Percentiles rank a stretch among this genome's conserved stretches.
Conservation (phyloP, 2,888 invertebrate species). For the Drosophila suboccidentalis region DNA sequence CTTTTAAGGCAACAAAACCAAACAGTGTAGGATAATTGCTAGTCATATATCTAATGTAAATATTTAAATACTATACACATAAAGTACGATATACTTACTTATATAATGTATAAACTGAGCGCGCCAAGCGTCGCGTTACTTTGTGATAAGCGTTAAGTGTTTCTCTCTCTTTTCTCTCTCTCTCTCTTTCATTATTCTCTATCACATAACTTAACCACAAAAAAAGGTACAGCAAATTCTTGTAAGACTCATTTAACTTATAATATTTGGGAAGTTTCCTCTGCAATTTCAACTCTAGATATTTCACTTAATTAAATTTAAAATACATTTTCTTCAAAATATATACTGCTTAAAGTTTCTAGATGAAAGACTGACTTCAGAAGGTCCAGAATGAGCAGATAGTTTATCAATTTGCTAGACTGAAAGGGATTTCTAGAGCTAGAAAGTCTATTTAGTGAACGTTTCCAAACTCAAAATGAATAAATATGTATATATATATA, state of each 20-base stretch:
- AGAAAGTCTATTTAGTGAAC: not conserved
- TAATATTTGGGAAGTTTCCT: not conserved
- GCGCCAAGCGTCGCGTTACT: slow-evolving; percentile 74
- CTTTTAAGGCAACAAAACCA: slow-evolving; percentile 68
- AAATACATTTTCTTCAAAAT: not conserved
- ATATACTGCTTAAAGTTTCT: slow-evolving; percentile 4
- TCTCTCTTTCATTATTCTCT: not conserved
- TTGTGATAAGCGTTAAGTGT: slow-evolving; percentile 78
- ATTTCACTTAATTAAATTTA: not conserved
- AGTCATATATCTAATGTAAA: slow-evolving; percentile 26
- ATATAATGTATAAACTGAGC: slow-evolving; percentile 42
- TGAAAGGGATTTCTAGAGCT: slow-evolving; percentile 10
- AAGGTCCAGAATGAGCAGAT: slow-evolving; percentile 7
- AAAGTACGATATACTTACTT: slow-evolving; percentile 12
- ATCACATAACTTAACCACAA: not conserved
- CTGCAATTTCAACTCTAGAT: not conserved
- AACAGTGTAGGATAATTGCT: slow-evolving; percentile 27
- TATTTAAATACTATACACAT: slow-evolving; percentile 15
- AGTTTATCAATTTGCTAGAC: slow-evolving; percentile 11
- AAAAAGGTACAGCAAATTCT: slow-evolving; percentile 42
- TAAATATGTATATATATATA: not conserved
- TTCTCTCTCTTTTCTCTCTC: slow-evolving; percentile 31
- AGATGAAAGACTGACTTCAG: slow-evolving; percentile 27
- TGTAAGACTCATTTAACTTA: not conserved
- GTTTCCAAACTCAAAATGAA: not conserved